Conservation (phyloP, 2,797 vertebrate genomes). For the Adelosebastes latens region DNA sequence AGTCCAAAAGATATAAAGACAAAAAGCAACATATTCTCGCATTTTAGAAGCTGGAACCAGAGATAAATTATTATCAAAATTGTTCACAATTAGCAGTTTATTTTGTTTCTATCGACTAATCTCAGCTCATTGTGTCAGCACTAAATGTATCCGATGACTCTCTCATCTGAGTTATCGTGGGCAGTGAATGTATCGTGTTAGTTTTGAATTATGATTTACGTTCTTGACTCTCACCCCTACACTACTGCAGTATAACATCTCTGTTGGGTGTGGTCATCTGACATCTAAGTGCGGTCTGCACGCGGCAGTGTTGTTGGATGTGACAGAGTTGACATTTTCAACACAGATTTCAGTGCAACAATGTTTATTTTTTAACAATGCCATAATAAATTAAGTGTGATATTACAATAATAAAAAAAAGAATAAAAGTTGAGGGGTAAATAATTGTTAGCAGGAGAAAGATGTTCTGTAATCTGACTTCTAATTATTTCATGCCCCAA, state of each 20-base stretch:
- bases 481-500: constrained; percentile 29
- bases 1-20: not conserved
- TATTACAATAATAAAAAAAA: not conserved
- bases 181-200: not conserved
- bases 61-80: not conserved
- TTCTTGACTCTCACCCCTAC: not conserved
- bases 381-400: constrained; percentile 21
- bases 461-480: constrained; percentile 32
- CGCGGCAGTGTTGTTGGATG: not conserved
- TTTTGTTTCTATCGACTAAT: not conserved
- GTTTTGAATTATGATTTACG: not conserved
- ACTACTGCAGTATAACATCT: not conserved
- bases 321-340: not conserved
- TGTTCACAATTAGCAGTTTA: not conserved
- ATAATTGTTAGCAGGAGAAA: constrained; percentile 31
- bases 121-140: not conserved
- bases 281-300: not conserved
- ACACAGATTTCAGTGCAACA: not conserved
- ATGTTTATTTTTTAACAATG: not conserved
- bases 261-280: not conserved
- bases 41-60: not conserved
- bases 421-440: constrained; percentile 3
- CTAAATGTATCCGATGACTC: not conserved
- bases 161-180: not conserved
- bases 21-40: not conserved